Conservation (phyloP, 2,797 vertebrate genomes). For the Bovichtus variegatus region DNA sequence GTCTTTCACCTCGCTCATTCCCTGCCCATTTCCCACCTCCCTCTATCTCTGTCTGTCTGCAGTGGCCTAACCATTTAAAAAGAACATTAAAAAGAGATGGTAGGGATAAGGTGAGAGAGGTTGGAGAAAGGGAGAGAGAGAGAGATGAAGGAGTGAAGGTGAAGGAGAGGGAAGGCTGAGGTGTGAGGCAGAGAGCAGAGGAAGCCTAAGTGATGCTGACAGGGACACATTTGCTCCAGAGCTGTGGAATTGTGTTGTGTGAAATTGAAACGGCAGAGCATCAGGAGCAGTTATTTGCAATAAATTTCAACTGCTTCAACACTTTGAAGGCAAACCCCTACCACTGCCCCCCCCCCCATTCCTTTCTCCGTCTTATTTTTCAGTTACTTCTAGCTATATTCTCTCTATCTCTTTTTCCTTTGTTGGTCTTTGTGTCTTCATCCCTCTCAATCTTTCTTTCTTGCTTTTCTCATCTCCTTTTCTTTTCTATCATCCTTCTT, state of each 20-base stretch:
- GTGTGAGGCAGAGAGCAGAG: conserved; percentile 63
- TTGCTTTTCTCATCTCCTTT: conserved; percentile 15
- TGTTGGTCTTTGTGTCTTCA: conserved; percentile 23
- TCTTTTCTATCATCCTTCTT: conserved; percentile 20
- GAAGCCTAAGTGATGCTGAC: conserved; percentile 83
- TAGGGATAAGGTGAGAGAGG: conserved; percentile 30
- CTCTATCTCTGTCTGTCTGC: conserved; percentile 42
- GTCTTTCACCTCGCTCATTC: conserved; percentile 32
- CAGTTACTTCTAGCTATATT: conserved; percentile 23
- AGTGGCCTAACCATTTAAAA: conserved; percentile 52
- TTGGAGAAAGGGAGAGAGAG: neutral
- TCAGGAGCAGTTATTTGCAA: conserved; percentile 84
- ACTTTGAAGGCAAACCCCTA: conserved; percentile 27
- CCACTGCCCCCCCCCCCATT: neutral
- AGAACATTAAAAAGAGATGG: conserved; percentile 65
- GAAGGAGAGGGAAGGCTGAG: conserved; percentile 29
- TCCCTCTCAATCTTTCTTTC: conserved; percentile 19
- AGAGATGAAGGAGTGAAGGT: conserved; percentile 39
- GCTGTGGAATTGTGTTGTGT: conserved; percentile 86
- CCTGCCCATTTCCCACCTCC: conserved; percentile 32
- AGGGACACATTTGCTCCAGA: conserved; percentile 85
- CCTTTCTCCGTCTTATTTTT: conserved; percentile 9
- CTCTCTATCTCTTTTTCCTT: neutral
- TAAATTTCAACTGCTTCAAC: conserved; percentile 76
- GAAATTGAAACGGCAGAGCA: conserved; percentile 86